These are phyloP conservation scores for Gryllus bimaculatus DNA, from an alignment of 1,140 invertebrate species.

Conservation along the genomic window DNA sequence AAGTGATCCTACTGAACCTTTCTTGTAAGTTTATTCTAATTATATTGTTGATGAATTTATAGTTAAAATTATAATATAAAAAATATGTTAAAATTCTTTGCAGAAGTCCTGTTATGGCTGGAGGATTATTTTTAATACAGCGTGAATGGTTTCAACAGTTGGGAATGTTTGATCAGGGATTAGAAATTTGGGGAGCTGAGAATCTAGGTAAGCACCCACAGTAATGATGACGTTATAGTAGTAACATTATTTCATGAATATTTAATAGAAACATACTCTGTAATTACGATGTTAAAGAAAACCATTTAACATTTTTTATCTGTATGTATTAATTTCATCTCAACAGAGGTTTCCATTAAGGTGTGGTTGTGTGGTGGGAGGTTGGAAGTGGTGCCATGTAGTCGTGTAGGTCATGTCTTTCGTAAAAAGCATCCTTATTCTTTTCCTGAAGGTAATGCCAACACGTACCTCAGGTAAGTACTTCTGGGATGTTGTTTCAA, in stretches of 20 bases:
- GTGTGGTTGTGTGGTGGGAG: constrained; percentile 45
- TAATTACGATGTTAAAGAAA: no score
- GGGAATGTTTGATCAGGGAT: constrained; percentile 44
- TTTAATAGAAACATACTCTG: not conserved
- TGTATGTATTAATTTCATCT: not conserved
- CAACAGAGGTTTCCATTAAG: constrained; percentile 28
- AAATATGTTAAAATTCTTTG: constrained; percentile 7
- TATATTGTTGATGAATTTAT: no score
- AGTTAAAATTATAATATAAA: not conserved
- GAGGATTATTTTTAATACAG: constrained; percentile 43
- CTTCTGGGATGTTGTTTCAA: no score
- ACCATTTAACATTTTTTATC: not conserved
- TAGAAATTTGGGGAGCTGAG: constrained; percentile 47
- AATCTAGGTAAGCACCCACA: constrained; percentile 14
- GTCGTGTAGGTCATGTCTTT: constrained; percentile 43
- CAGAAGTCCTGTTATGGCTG: constrained; percentile 43
- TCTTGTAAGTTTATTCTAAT: constrained; percentile 31
- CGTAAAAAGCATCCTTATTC: constrained; percentile 43
- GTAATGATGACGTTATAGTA: no score
- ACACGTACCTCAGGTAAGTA: constrained; percentile 29
- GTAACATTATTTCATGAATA: not conserved
- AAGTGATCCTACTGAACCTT: constrained; percentile 35
- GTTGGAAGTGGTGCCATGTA: constrained; percentile 43
- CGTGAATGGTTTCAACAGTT: constrained; percentile 41
- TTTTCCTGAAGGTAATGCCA: constrained; percentile 36